Percentiles rank a stretch among this genome's conserved stretches.
These are phyloP conservation scores for Mirza zaza DNA, from an alignment of 2,113 vertebrate genomes.

Conservation along the genomic window DNA sequence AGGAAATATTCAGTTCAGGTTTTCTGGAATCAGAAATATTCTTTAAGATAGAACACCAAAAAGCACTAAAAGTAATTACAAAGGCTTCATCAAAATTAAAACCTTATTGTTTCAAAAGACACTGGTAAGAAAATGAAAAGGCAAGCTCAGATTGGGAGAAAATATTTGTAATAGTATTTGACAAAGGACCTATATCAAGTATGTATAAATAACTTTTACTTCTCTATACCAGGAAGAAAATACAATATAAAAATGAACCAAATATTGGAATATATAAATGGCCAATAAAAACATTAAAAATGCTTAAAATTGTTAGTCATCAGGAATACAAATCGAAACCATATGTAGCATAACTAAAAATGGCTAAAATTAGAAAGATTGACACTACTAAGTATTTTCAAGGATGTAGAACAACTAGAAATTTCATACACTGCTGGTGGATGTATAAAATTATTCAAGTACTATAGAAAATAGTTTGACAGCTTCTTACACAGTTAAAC, in stretches of 20 bases:
- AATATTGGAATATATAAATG: not conserved
- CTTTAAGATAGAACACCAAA: not conserved
- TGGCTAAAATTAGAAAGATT: not conserved
- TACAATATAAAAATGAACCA: not conserved
- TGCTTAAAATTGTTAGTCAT: not conserved
- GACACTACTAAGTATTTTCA: not conserved
- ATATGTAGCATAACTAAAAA: not conserved
- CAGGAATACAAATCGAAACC: not conserved
- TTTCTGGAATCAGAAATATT: not conserved
- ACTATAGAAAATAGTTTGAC: not conserved
- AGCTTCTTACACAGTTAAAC: not conserved
- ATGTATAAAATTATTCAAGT: not conserved
- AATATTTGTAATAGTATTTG: not conserved
- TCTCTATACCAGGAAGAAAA: not conserved
- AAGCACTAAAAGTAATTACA: not conserved
- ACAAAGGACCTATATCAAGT: not conserved
- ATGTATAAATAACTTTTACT: not conserved
- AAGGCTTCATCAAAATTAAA: not conserved
- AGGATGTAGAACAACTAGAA: not conserved
- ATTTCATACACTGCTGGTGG: not conserved
- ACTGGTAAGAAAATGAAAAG: not conserved
- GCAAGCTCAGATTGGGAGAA: not conserved
- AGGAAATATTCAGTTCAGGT: not conserved
- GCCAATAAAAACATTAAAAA: not conserved
- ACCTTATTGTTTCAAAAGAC: not conserved